These are phyloP conservation scores for Bombylius major DNA, from an alignment of 2,888 invertebrate species.

Conservation along the genomic window DNA sequence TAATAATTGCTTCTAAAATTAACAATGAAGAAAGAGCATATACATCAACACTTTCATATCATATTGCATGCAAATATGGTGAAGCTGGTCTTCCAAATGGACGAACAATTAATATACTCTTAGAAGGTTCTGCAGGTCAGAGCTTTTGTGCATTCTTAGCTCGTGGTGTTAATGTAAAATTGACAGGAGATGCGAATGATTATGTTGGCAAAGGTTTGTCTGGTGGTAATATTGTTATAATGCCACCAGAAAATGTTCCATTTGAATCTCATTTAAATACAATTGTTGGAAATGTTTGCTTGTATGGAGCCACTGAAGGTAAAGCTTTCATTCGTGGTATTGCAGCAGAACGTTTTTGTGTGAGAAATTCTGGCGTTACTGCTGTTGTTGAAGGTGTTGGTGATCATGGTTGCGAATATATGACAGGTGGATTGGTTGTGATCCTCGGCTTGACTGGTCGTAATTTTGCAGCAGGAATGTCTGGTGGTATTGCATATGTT, in stretches of 20 bases:
- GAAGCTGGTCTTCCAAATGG: conserved; percentile 75
- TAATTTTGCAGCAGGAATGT: conserved; percentile 99
- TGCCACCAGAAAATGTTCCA: conserved; percentile 72
- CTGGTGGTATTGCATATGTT: conserved; percentile 88
- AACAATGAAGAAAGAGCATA: conserved; percentile 89
- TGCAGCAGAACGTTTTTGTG: conserved; percentile 96
- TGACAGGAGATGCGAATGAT: conserved; percentile 97
- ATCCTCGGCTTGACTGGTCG: conserved; percentile 90
- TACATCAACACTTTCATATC: conserved; percentile 85
- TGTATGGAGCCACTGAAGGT: conserved; percentile 95
- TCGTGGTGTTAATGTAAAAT: conserved; percentile 73
- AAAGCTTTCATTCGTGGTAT: conserved; percentile 90
- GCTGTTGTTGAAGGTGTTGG: conserved; percentile 98
- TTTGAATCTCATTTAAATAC: conserved; percentile 91
- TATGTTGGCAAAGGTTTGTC: conserved; percentile 95
- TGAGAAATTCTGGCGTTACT: conserved; percentile 90
- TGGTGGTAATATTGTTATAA: conserved; percentile 87
- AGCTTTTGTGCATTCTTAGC: conserved; percentile 97
- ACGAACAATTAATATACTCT: conserved; percentile 60
- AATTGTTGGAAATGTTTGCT: conserved; percentile 94
- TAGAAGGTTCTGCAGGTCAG: conserved; percentile 93
- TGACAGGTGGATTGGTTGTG: conserved; percentile 90
- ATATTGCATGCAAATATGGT: conserved; percentile 84
- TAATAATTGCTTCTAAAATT: conserved; percentile 66
- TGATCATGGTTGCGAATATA: conserved; percentile 99